Evolutionary conservation across 1,140 invertebrate genomes (phyloP).

Genomic region (Micrasema longulum): DNA sequence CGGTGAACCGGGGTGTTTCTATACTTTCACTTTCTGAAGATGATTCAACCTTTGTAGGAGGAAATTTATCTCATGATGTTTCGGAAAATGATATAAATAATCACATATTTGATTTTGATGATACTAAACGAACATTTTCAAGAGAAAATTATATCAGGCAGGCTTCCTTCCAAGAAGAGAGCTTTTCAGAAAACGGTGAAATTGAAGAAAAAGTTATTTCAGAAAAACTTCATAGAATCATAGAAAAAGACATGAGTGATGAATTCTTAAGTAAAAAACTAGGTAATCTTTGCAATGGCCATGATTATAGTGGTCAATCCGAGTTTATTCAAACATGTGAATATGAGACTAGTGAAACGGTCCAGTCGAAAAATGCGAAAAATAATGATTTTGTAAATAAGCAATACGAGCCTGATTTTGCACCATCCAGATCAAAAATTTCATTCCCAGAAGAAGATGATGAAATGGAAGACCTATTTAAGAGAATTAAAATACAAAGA

Average conservation of each 20-base stretch:
- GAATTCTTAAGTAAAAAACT: constrained; percentile 58
- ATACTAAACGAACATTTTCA: constrained; percentile 64
- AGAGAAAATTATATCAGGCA: constrained; percentile 65
- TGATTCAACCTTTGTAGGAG: constrained; percentile 69
- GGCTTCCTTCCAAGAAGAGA: constrained; percentile 67
- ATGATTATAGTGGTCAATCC: constrained; percentile 63
- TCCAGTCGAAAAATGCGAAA: constrained; percentile 51
- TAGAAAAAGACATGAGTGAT: constrained; percentile 70
- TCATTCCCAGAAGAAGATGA: constrained; percentile 57
- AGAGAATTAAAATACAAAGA: constrained; percentile 75
- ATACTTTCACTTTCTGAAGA: constrained; percentile 76
- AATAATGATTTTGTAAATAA: constrained; percentile 38
- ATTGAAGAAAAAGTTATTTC: constrained; percentile 62
- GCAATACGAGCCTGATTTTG: constrained; percentile 19
- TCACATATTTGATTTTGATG: constrained; percentile 65
- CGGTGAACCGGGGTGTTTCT: constrained; percentile 70
- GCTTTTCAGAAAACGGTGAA: constrained; percentile 60
- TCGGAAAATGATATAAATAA: constrained; percentile 70
- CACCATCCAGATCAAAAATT: constrained; percentile 22
- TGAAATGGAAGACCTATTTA: constrained; percentile 72
- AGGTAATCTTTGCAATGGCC: constrained; percentile 53
- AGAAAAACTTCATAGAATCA: constrained; percentile 63
- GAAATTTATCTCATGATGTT: constrained; percentile 69
- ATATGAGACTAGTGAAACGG: constrained; percentile 54
- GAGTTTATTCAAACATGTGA: constrained; percentile 58